Evolutionary conservation across 2,888 invertebrate species (phyloP).

Genomic region (Chydorus sphaericus): DNA sequence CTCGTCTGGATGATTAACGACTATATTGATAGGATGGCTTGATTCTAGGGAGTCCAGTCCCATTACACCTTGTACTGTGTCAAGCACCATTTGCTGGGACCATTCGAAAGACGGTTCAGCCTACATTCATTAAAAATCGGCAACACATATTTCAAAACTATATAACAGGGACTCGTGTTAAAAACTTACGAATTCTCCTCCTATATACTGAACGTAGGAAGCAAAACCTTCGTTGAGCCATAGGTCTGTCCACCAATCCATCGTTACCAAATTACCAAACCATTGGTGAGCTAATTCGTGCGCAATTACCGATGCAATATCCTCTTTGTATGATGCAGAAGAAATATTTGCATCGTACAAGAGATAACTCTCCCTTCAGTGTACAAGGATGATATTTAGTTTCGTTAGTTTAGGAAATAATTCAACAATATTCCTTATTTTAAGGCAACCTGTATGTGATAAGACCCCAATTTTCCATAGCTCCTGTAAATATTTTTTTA

Average conservation of each 20-base stretch:
- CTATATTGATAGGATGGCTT: constrained; percentile 7
- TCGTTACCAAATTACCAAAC: constrained; percentile 29
- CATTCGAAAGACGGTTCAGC: not conserved
- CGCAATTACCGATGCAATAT: constrained; percentile 24
- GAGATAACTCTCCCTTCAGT: constrained; percentile 50
- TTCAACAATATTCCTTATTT: too few species aligned
- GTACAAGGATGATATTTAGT: too few species aligned
- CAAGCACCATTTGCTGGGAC: constrained; percentile 8
- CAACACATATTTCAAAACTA: not conserved
- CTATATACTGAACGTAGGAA: constrained; percentile 24
- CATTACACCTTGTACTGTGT: constrained; percentile 8
- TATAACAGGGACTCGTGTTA: not conserved
- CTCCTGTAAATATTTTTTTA: constrained; percentile 30
- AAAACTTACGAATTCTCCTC: constrained; percentile 10
- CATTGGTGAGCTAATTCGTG: constrained; percentile 33
- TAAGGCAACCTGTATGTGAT: constrained; percentile 66
- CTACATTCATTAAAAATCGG: too few species aligned
- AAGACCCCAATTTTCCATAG: constrained; percentile 72
- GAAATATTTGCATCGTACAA: constrained; percentile 38
- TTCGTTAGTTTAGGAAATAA: too few species aligned
- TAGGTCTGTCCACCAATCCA: constrained; percentile 20
- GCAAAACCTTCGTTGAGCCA: constrained; percentile 29
- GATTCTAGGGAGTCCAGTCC: constrained; percentile 8
- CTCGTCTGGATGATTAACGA: constrained; percentile 6
- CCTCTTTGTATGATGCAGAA: constrained; percentile 14